A percentile compares a stretch with the other conserved stretches of the same genome.
phyloP scores from a whole-genome alignment of 2,888 invertebrate genomes.

The Marasmarcha lunaedactyla region DNA sequence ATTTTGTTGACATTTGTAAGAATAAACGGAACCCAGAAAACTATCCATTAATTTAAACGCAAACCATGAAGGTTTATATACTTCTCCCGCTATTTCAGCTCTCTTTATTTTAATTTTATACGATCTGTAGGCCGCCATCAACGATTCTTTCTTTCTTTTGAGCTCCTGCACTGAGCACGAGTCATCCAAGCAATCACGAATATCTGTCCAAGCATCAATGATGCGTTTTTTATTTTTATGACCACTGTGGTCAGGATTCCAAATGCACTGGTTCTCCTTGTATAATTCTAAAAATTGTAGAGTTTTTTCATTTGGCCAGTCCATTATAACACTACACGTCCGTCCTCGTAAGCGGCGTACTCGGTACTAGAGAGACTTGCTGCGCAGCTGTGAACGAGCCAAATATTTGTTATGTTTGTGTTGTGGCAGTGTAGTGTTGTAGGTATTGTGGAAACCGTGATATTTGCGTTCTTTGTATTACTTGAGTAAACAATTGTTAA shows the following conservation, averaged over 20 bases:
- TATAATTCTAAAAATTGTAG: neutral
- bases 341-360: too few relatives aligned
- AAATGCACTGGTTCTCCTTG: neutral
- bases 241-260: neutral
- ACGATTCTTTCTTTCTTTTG: constrained; percentile 3
- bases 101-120: neutral
- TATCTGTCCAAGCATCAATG: neutral
- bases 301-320: neutral
- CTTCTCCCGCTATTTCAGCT: neutral
- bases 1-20: too few relatives aligned
- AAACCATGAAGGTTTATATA: neutral
- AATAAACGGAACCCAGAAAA: neutral
- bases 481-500: too few relatives aligned
- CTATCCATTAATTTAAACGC: neutral
- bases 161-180: constrained; percentile 1
- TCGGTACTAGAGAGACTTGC: too few relatives aligned
- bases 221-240: neutral
- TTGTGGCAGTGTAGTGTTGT: too few relatives aligned
- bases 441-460: too few relatives aligned
- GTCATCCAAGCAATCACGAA: neutral
- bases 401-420: too few relatives aligned
- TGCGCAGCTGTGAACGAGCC: too few relatives aligned
- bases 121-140: constrained; percentile 1
- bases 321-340: too few relatives aligned
- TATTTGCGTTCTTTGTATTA: too few relatives aligned